Evolutionary conservation across 2,888 invertebrate species (phyloP).

Genomic region (Torymus tubicola): DNA sequence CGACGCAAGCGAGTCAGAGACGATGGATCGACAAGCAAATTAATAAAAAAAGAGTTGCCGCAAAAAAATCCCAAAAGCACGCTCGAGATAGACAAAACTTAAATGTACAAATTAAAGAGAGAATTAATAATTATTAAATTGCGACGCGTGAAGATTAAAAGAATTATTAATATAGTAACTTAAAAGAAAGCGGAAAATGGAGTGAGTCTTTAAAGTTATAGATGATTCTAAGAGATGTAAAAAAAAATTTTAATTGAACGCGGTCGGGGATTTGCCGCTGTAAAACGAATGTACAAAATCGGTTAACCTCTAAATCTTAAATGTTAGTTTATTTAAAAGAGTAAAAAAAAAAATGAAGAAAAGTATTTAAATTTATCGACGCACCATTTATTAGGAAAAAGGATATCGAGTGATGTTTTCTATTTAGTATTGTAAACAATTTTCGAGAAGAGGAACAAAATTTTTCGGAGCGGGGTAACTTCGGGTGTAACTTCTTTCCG

Average conservation of each 20-base stretch:
- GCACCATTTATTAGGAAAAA: constrained; percentile 46
- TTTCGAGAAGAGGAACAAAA: constrained; percentile 21
- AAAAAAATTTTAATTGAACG: constrained; percentile 66
- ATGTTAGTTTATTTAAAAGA: constrained; percentile 70
- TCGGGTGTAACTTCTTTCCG: constrained; percentile 37
- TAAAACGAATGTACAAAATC: constrained; percentile 75
- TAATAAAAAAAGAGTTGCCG: constrained; percentile 37
- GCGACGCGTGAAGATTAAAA: constrained; percentile 58
- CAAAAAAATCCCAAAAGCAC: constrained; percentile 67
- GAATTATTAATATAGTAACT: constrained; percentile 70
- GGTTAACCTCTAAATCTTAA: constrained; percentile 72
- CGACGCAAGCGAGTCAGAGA: constrained; percentile 35
- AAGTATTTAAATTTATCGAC: constrained; percentile 69
- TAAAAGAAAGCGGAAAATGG: constrained; percentile 62
- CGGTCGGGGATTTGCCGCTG: constrained; percentile 58
- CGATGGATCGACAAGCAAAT: constrained; percentile 49
- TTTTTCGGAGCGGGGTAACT: constrained; percentile 45
- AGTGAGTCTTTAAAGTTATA: constrained; percentile 73
- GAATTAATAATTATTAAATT: constrained; percentile 56
- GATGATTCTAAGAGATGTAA: constrained; percentile 69
- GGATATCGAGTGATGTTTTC: constrained; percentile 35
- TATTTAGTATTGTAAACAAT: constrained; percentile 34
- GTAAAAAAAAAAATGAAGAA: constrained; percentile 42
- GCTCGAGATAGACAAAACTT: constrained; percentile 64
- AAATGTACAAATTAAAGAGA: constrained; percentile 75